Percentiles rank a stretch among this genome's conserved stretches.
phyloP scores from a whole-genome alignment of 2,113 vertebrate species.

The Sterrhoptilus dennistouni region DNA sequence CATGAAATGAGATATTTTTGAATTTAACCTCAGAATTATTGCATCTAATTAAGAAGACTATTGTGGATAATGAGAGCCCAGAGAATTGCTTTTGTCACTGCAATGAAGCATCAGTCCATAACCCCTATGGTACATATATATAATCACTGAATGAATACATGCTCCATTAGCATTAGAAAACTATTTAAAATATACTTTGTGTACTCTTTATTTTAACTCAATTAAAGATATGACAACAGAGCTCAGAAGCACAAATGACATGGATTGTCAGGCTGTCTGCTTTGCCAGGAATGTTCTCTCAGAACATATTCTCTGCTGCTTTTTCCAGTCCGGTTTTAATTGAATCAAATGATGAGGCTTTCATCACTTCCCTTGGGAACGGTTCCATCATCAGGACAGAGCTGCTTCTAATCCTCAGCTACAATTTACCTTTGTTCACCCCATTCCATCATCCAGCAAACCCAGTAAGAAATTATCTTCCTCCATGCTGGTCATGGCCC shows the following conservation, averaged over 20 bases:
- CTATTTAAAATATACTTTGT: constrained; percentile 14
- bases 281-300: neutral
- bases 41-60: constrained; percentile 51
- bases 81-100: constrained; percentile 31
- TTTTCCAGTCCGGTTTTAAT: neutral
- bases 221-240: neutral
- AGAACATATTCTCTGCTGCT: neutral
- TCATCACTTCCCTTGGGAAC: constrained; percentile 11
- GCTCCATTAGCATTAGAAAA: constrained; percentile 17
- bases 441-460: neutral
- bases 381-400: neutral
- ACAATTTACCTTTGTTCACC: constrained; percentile 6
- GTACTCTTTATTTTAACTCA: constrained; percentile 16
- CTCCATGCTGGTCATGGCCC: neutral
- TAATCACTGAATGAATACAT: neutral
- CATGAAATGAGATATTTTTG: constrained; percentile 38
- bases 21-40: constrained; percentile 41
- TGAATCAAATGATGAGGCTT: constrained; percentile 6
- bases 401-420: neutral
- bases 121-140: neutral
- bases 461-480: neutral
- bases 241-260: neutral
- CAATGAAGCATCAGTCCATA: neutral
- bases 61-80: constrained; percentile 22
- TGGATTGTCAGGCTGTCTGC: neutral